phyloP scores from a whole-genome alignment of 64 coral and sea anemone species.

The Montipora efflorescens region DNA sequence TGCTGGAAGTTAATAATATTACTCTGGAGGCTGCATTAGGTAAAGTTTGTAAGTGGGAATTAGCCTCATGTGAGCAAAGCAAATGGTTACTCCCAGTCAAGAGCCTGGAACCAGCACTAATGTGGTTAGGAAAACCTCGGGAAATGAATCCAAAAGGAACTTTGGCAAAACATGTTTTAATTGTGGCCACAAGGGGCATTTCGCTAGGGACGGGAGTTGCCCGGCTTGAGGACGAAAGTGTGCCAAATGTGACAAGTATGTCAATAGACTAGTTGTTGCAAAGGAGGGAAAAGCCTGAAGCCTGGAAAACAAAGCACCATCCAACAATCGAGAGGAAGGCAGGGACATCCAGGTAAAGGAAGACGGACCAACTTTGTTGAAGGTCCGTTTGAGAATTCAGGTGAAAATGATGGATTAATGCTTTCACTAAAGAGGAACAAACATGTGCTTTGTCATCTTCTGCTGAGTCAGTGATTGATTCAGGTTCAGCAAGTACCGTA shows the following conservation, averaged over 20 bases:
- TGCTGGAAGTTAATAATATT: too few relatives aligned
- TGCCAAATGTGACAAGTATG: too few relatives aligned
- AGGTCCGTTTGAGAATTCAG: background rate
- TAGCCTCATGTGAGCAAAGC: too few relatives aligned
- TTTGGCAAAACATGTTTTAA: background rate
- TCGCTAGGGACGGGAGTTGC: too few relatives aligned
- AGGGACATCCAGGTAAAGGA: background rate
- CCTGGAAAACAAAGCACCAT: background rate
- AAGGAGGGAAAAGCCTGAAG: too few relatives aligned
- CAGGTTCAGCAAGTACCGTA: slow-evolving; percentile 13
- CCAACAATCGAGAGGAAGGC: background rate
- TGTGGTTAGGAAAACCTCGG: background rate
- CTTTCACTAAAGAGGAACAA: background rate
- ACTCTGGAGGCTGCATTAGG: too few relatives aligned
- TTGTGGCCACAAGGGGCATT: too few relatives aligned
- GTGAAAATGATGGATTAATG: background rate
- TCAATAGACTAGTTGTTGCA: too few relatives aligned
- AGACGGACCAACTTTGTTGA: background rate
- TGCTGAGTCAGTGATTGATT: slow-evolving; percentile 11
- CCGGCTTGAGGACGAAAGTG: too few relatives aligned
- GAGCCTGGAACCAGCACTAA: background rate
- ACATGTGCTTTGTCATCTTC: background rate
- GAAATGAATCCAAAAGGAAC: background rate
- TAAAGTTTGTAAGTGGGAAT: too few relatives aligned
- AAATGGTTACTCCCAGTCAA: background rate